Conservation (phyloP, 2,888 invertebrate genomes). For the Hirtodrosophila alboralis region DNA sequence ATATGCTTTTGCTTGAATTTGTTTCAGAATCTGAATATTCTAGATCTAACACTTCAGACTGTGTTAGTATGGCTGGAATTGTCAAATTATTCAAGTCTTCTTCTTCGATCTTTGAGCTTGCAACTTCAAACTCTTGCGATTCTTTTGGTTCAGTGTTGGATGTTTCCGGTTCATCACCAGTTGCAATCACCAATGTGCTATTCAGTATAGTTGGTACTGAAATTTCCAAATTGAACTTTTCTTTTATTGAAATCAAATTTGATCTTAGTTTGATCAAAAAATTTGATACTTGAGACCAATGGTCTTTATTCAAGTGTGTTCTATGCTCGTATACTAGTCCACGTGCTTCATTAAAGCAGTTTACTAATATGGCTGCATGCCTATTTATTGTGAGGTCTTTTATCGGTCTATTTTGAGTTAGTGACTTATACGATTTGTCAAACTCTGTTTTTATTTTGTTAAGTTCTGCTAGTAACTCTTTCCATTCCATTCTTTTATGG, state of each 20-base stretch:
- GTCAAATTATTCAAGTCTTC: no score
- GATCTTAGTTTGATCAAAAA: background rate
- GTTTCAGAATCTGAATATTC: slow-evolving; percentile 20
- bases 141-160: background rate
- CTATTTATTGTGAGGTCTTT: background rate
- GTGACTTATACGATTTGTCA: background rate
- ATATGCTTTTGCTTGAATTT: slow-evolving; percentile 4
- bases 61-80: background rate
- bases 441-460: background rate
- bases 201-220: background rate
- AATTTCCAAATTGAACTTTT: background rate
- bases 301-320: background rate
- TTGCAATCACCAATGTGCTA: background rate
- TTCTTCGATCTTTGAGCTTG: background rate
- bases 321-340: background rate
- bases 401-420: background rate
- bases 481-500: slow-evolving; percentile 17
- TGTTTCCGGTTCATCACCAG: background rate
- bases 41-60: slow-evolving; percentile 11
- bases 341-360: background rate
- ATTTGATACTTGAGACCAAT: slow-evolving; percentile 2
- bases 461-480: background rate
- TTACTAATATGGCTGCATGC: slow-evolving; percentile 1
- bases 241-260: background rate
- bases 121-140: background rate